Evolutionary conservation across 1,140 invertebrate species (phyloP), one percentile per base, ranked within the genome.

Genomic region (Camponotus pennsylvanicus): DNA sequence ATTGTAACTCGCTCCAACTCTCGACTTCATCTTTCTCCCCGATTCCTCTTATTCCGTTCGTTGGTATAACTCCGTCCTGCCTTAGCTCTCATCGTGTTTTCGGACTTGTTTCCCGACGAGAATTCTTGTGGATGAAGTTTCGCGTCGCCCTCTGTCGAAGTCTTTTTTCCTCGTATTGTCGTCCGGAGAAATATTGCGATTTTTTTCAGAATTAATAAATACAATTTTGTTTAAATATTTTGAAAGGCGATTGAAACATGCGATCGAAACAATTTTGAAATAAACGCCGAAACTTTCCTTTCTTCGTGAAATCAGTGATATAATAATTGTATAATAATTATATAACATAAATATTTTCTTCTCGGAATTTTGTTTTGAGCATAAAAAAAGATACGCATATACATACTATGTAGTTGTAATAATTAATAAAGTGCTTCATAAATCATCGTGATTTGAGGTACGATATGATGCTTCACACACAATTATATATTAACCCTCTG

Each of bases 61-160:
- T 11, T 40, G 27, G 55, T 61, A 34, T 45, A 79, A 79, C 27
- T 71, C 11, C 34, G 40, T 61, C 9, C 21, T 21, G 13, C n/a
- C 32, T 52, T 63, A n/a, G 13, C 49, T 64, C 21, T 21, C 34
- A n/a, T 86, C 63, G 3, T 66, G 45, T 57, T n/a, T 15, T 13
- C 34, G 73, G 9, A 32, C 18, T 40, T 13, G 37, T 13, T 3
- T n/a, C 40, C 40, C 45, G 13, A 15, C 6, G 27, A 52, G 21
- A 40, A 82, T 40, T 71, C 66, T 32, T 18, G 67, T 13, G 27
- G 52, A 37, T 59, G n/a, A 82, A 61, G 79, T 73, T 82, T 82
- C 34, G 45, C 21, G 64, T 66, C 67, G 79, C 66, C 55, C 9
- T 34, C 9, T 34, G 79, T 61, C 52, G 1, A 42, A 42, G 32